Base-by-base conservation (phyloP, 2,888 invertebrate species). In the Tribolium freemani region DNA sequence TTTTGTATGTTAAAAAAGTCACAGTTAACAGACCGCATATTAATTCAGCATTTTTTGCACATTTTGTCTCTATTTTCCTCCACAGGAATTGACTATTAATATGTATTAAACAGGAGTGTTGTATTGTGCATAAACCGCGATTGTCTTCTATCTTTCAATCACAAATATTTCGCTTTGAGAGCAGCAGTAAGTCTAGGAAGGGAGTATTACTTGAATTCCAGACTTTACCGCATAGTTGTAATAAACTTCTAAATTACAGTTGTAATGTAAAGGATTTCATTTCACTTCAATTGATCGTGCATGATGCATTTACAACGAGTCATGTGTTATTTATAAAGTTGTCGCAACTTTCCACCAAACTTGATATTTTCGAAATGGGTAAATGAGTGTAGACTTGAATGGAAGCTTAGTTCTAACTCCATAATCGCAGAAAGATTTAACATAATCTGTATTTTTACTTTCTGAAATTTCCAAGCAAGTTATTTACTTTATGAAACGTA, bases 401-500 rank as follows among this genome's bases (percentile, higher is more conserved):
- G 13, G 51, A 20, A 31, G 30, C 50, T 31, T 63, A 51, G 63
- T 63, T 50, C 51, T 16, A 20, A 21, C 51, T 11, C 51, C 20
- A n/a, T 13, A 50, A 50, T 63, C 13, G 26, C 16, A 60, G 48
- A 31, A 21, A 51, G 64, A 10, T 64, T 53, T 64, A 51, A 53
- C 11, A 16, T 20, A 64, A 50, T 38, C 30, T 53, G 26, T 16
- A 64, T 64, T 64, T 64, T 64, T 64, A 67, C 57, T 67, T 63
- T 46, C 45, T 1, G 48, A 48, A 54, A 67, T 67, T 57, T 67
- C 57, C 48, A 48, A 38, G 31, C 67, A 38, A 51, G 64, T 53
- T 53, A 64, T 31, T 51, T 56, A 67, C 48, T 67, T 67, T 67
- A 67, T 57, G 67, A 67, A 57, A 57, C 57, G 48, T 67, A 56